Evolutionary conservation across 2,888 invertebrate genomes (phyloP), one percentile per base, ranked within the genome.

Genomic region (Orthonychiurus folsomi): DNA sequence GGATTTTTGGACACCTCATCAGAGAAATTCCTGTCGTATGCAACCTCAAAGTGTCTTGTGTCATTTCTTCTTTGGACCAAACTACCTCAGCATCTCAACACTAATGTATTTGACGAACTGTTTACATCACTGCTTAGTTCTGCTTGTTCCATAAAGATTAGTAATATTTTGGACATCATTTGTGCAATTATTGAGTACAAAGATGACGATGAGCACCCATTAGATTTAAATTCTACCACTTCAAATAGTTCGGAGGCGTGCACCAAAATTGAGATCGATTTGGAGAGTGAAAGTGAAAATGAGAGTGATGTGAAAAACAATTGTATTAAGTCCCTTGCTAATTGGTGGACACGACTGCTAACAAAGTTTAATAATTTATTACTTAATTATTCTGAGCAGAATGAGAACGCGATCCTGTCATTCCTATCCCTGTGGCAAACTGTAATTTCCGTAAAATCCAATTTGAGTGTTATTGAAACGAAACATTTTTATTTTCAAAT

Each of bases 121-220:
- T 70, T 73, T 37, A 68, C 60, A 50, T 63, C 63, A 24, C 68
- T 67, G 48, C 62, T 64, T 27, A 66, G 63, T 15, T 63, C 63
- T 3, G 59, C 62, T 23, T 69, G 68, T 59, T 70, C 68, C 2
- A 63, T 65, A 56, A 71, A 68, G 57, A 56, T 71, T 15, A 70
- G 62, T 50, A 66, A 68, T 76, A 87, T 88, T 68, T 79, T 92
- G 72, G 90, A 91, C 75, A 84, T 92, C 55, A 86, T 92, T 59
- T 89, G 89, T 75, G 83, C 89, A 72, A 88, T 92, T 73, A 87
- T 92, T 0, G 91, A 92, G 75, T 91, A 90, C 86, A 91, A 89
- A 74, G 90, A 92, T 77, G 79, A 86, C 27, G 85, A 87, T 75
- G 72, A 71, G 26, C 71, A 71, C 64, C 72, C 69, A 15, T 61